Evolutionary conservation across 2,113 vertebrate genomes (phyloP).

Genomic region (Triplophysa tibetana): DNA sequence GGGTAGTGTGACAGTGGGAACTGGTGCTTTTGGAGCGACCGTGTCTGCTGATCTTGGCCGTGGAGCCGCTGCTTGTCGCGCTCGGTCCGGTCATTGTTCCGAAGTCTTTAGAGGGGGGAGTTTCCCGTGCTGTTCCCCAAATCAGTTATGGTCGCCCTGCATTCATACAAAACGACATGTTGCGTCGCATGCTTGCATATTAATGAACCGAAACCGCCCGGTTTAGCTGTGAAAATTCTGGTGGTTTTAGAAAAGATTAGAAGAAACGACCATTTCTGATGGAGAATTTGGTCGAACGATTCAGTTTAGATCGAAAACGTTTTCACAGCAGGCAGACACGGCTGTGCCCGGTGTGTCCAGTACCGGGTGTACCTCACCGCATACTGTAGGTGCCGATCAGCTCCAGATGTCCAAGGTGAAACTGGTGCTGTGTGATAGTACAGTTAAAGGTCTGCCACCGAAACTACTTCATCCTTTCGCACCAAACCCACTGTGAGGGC

Average conservation of each 20-base stretch:
- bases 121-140: conserved; percentile 36
- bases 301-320: neutral
- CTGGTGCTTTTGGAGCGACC: conserved; percentile 86
- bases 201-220: conserved; percentile 8
- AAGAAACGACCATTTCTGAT: conserved; percentile 17
- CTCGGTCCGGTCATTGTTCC: conserved; percentile 82
- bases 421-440: neutral
- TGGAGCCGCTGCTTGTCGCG: conserved; percentile 68
- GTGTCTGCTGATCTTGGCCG: conserved; percentile 75
- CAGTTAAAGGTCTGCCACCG: neutral
- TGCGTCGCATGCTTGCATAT: conserved; percentile 13
- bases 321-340: neutral
- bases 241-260: neutral
- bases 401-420: neutral
- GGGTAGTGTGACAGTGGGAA: conserved; percentile 61
- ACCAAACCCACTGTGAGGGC: conserved; percentile 48
- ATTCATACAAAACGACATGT: conserved; percentile 33
- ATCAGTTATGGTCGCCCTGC: conserved; percentile 15
- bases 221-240: neutral
- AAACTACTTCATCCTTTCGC: conserved; percentile 28
- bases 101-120: conserved; percentile 2
- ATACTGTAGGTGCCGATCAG: conserved; percentile 1
- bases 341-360: neutral
- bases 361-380: neutral
- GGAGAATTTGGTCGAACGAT: neutral